Percentiles rank a stretch among this genome's conserved stretches.
These are phyloP conservation scores for Cephonodes hylas DNA, from an alignment of 2,888 invertebrate species.

Conservation along the genomic window DNA sequence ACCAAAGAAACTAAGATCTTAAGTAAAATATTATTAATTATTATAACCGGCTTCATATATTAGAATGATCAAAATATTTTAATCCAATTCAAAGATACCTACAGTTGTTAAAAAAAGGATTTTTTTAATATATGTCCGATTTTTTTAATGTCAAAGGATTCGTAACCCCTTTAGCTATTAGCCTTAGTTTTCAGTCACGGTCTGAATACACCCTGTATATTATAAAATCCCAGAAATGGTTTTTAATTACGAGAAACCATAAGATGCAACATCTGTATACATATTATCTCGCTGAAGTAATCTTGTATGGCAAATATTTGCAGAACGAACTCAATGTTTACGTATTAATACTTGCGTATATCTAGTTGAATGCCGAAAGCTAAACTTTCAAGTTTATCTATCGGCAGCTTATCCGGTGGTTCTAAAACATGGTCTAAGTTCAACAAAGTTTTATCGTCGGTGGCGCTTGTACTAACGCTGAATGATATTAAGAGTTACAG, in stretches of 20 bases:
- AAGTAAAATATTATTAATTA: too few species aligned
- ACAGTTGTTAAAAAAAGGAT: too few species aligned
- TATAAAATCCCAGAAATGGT: too few species aligned
- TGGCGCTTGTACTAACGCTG: conserved; percentile 13
- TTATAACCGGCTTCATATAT: too few species aligned
- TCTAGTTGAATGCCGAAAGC: conserved; percentile 20
- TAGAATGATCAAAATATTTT: too few species aligned
- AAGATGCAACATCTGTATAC: neutral
- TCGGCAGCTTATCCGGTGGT: conserved; percentile 22
- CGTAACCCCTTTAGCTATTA: too few species aligned
- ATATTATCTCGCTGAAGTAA: neutral
- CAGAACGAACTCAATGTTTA: neutral
- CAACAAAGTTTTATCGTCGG: conserved; percentile 21
- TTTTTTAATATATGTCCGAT: too few species aligned
- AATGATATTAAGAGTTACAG: neutral
- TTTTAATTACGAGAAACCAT: neutral
- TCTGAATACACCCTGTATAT: too few species aligned
- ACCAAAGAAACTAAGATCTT: too few species aligned
- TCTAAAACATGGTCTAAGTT: conserved; percentile 19
- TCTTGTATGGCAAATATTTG: neutral
- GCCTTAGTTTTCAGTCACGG: too few species aligned
- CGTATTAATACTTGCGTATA: neutral
- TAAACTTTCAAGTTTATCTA: conserved; percentile 25
- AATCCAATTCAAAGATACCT: too few species aligned
- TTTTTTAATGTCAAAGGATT: too few species aligned